Evolutionary conservation across 1,140 invertebrate genomes (phyloP).

Genomic region (Drosophila oshimai): DNA sequence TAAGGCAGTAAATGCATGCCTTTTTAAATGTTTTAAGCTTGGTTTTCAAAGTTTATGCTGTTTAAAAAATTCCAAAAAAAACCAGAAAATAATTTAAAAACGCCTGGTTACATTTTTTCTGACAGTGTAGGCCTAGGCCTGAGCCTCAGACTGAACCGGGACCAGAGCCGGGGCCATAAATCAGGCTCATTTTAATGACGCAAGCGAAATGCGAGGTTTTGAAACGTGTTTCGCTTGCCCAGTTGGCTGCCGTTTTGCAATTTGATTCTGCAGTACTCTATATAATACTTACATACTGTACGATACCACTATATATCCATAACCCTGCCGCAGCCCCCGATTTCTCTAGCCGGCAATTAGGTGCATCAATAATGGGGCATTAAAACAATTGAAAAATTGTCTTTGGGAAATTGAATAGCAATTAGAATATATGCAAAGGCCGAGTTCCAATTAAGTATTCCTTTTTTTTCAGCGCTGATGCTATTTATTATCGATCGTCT

Average conservation of each 20-base stretch:
- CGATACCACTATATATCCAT: not conserved
- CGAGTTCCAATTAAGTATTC: conserved; percentile 27
- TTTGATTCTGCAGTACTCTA: conserved; percentile 43
- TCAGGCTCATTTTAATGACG: conserved; percentile 81
- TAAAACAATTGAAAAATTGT: conserved; percentile 79
- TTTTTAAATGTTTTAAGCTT: no score
- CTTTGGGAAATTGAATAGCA: conserved; percentile 72
- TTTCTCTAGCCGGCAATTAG: conserved; percentile 59
- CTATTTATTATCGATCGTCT: conserved; percentile 24
- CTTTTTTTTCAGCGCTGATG: not conserved
- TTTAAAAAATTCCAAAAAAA: no score
- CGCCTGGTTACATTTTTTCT: not conserved
- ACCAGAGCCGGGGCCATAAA: conserved; percentile 60
- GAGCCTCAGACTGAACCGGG: conserved; percentile 16
- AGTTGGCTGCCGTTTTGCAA: conserved; percentile 51
- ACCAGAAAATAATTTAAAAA: not conserved
- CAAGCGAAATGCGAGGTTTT: conserved; percentile 71
- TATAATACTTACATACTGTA: not conserved
- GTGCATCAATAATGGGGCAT: conserved; percentile 75
- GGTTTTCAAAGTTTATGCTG: no score
- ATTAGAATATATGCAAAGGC: conserved; percentile 59
- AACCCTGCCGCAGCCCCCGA: not conserved
- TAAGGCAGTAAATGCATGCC: no score
- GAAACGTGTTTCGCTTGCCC: conserved; percentile 71
- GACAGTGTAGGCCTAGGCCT: conserved; percentile 11